Base-by-base conservation (phyloP, 2,888 invertebrate genomes). In the Cryptus viduatorius region DNA sequence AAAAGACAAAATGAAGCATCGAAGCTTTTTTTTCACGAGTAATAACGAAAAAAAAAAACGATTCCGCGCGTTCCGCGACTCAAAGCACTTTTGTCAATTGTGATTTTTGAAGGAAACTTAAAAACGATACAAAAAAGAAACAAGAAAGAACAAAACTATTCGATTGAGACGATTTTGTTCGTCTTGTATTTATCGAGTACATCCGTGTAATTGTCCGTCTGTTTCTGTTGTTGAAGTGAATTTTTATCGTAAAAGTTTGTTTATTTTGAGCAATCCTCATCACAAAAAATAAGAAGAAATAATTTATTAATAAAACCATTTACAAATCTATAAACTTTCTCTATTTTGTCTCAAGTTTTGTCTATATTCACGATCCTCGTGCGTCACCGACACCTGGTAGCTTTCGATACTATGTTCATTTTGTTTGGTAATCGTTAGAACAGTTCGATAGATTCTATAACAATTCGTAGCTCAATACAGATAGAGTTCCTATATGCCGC, bases 281-380 rank as follows among this genome's bases (percentile, higher is more conserved):
- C 91, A 91, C 90, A 90, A 90, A 90, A 90, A 91, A 91, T 90
- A 91, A 91, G 89, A 92, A 90, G 89, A 90, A 89, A 93, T 93
- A 93, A 93, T 93, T 93, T 93, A 93, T 93, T 93, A 93, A 93
- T 93, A 93, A 93, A 93, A 93, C 90, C 90, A 93, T 93, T 93
- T 92, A 91, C 90, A 92, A 93, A 93, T 92, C 91, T 91, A 92
- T 85, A 86, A 84, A 83, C 77, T 80, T 79, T 82, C 82, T 86
- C 79, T 86, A 79, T 84, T 84, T 88, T 44, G 46, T 75, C 46
- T 19, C 31, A 48, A 88, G n/a, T n/a, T n/a, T n/a, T 67, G 37
- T 71, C 53, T 59, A 29, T 29, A 53, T 19, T 46, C 14, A 31
- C 7, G 48, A 72, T 71, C 71, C 72, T 79, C 72, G 71, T 31